Evolutionary conservation across 2,888 invertebrate species (phyloP).

Genomic region (Notodonta dromedarius): DNA sequence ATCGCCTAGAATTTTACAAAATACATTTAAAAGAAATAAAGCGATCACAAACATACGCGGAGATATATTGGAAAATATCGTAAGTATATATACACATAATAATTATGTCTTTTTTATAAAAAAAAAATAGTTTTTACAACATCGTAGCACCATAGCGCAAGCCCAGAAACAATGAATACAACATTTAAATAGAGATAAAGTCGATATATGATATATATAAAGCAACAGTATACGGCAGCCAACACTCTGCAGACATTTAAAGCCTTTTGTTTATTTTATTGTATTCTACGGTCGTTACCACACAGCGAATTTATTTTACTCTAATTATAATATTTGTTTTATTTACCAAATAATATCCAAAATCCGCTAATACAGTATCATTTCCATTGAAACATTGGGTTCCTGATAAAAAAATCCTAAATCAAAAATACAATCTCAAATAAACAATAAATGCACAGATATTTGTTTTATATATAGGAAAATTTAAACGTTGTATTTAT

Average conservation of each 20-base stretch:
- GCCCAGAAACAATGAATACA: conserved; percentile 57
- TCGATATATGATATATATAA: conserved; percentile 38
- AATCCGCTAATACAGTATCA: background rate
- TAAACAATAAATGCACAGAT: no score
- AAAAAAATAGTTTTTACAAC: conserved; percentile 57
- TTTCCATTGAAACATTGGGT: no score
- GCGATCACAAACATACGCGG: conserved; percentile 32
- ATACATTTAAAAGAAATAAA: conserved; percentile 40
- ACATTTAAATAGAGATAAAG: conserved; percentile 50
- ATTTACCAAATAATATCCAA: background rate
- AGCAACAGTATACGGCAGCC: conserved; percentile 68
- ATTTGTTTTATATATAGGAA: no score
- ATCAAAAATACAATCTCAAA: no score
- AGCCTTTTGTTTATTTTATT: conserved; percentile 60
- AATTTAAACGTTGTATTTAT: no score
- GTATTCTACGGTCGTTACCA: conserved; percentile 64
- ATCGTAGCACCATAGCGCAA: conserved; percentile 62
- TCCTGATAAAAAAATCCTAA: no score
- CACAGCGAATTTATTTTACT: conserved; percentile 60
- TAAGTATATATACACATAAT: conserved; percentile 33
- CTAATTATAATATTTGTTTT: background rate
- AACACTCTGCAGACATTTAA: conserved; percentile 84
- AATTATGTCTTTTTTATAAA: conserved; percentile 37
- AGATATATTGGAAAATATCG: conserved; percentile 28
- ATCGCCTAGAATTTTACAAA: conserved; percentile 26